Evolutionary conservation across 2,888 invertebrate species (phyloP).

Genomic region (Trilocha varians): DNA sequence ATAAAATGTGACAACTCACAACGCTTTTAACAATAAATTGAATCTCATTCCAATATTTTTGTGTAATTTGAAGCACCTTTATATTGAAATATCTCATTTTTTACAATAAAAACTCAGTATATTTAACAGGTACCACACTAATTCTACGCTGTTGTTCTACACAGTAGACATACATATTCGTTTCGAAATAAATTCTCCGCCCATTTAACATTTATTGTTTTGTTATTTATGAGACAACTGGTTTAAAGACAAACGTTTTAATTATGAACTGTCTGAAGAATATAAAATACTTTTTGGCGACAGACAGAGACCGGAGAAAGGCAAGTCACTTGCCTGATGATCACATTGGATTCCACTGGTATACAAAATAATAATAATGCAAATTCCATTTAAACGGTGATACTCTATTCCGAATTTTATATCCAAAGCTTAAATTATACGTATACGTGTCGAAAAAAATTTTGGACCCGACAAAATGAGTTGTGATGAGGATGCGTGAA

Average conservation of each 20-base stretch:
- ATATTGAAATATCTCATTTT: conserved; percentile 2
- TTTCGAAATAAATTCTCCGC: conserved; percentile 68
- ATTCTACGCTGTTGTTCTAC: conserved; percentile 64
- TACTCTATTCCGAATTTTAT: conserved; percentile 59
- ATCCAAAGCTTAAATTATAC: conserved; percentile 53
- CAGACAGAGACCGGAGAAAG: no score
- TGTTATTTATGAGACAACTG: conserved; percentile 16
- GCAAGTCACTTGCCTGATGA: not conserved
- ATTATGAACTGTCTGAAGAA: conserved; percentile 8
- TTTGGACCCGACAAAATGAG: conserved; percentile 56
- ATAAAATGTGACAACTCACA: not conserved
- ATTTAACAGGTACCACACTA: conserved; percentile 47
- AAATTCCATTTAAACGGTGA: conserved; percentile 39
- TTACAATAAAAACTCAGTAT: conserved; percentile 25
- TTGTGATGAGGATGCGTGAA: conserved; percentile 19
- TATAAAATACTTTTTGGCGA: no score
- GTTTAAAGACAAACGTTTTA: conserved; percentile 15
- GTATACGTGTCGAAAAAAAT: conserved; percentile 58
- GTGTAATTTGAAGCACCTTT: conserved; percentile 10
- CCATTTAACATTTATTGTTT: conserved; percentile 22
- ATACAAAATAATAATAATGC: conserved; percentile 8
- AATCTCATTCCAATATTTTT: conserved; percentile 1
- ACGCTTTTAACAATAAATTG: conserved; percentile 2
- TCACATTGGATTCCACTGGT: not conserved
- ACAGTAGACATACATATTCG: conserved; percentile 71